Conservation (phyloP, 1,140 invertebrate genomes). For the Habropoda laboriosa region DNA sequence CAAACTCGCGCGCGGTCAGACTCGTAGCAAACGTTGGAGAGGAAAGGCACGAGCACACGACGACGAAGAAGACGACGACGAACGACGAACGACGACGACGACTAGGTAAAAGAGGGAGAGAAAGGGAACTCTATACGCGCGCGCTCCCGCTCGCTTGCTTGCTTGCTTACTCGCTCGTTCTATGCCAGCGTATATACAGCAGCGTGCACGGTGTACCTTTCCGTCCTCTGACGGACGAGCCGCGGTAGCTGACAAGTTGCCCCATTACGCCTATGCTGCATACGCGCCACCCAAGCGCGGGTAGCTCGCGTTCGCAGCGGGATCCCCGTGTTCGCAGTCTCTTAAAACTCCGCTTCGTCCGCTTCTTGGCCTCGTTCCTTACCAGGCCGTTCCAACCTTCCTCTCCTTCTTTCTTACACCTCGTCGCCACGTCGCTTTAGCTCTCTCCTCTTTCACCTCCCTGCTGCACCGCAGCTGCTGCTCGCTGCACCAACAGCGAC, state of each 20-base stretch:
- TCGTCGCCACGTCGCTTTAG: conserved; percentile 2
- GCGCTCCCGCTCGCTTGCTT: conserved; percentile 13
- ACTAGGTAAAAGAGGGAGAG: conserved; percentile 43
- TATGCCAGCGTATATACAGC: neutral
- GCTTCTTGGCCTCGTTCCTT: conserved; percentile 52
- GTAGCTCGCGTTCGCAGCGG: conserved; percentile 70
- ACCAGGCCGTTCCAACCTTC: neutral
- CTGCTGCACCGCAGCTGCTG: conserved; percentile 11
- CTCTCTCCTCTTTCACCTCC: neutral
- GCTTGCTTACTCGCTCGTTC: neutral
- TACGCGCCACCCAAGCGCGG: conserved; percentile 72
- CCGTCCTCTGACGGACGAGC: conserved; percentile 71
- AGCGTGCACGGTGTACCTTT: conserved; percentile 55
- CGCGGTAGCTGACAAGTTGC: conserved; percentile 77
- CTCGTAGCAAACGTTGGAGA: too few species aligned
- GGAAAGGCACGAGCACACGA: neutral
- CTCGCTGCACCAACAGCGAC: neutral
- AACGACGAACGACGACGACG: conserved; percentile 12
- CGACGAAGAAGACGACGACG: neutral
- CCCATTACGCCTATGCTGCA: conserved; percentile 72
- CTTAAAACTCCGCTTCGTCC: conserved; percentile 60
- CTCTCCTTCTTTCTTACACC: conserved; percentile 40
- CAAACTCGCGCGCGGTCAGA: conserved; percentile 52
- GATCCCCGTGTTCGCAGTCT: conserved; percentile 69
- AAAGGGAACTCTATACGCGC: neutral